These are phyloP conservation scores for Erinaceus europaeus DNA, from an alignment of 2,113 vertebrate genomes.

Conservation along the genomic window DNA sequence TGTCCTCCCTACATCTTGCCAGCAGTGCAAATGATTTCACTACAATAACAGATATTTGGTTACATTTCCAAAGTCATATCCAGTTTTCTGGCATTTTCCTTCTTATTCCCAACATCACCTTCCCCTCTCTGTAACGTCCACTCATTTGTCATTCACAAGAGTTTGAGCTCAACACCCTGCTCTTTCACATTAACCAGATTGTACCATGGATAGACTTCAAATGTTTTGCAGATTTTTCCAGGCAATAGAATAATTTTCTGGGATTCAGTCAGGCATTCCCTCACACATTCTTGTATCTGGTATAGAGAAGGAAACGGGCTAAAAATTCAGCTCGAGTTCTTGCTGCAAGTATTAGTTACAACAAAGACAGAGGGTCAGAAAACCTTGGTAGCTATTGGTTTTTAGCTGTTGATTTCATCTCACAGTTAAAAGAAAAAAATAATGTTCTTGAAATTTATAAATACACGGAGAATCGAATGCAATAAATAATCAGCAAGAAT, in stretches of 20 bases:
- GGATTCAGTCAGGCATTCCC: background rate
- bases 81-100: background rate
- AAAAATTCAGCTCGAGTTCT: background rate
- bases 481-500: no score
- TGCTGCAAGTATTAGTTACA: background rate
- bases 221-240: background rate
- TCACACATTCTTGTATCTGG: background rate
- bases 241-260: background rate
- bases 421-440: no score
- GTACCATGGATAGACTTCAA: background rate
- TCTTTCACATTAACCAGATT: slow-evolving; percentile 8
- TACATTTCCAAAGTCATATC: background rate
- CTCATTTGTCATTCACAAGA: background rate
- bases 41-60: background rate
- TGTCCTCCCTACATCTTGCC: background rate
- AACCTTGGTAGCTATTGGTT: no score
- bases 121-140: background rate
- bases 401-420: no score
- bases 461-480: no score
- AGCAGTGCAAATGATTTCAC: background rate
- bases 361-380: background rate
- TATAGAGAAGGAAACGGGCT: background rate
- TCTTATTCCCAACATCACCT: background rate
- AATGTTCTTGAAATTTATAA: no score
- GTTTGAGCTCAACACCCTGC: background rate